A percentile compares a stretch with the other conserved stretches of the same genome.
Conservation (phyloP, 2,888 invertebrate genomes). For the Dysmachus trigonus region DNA sequence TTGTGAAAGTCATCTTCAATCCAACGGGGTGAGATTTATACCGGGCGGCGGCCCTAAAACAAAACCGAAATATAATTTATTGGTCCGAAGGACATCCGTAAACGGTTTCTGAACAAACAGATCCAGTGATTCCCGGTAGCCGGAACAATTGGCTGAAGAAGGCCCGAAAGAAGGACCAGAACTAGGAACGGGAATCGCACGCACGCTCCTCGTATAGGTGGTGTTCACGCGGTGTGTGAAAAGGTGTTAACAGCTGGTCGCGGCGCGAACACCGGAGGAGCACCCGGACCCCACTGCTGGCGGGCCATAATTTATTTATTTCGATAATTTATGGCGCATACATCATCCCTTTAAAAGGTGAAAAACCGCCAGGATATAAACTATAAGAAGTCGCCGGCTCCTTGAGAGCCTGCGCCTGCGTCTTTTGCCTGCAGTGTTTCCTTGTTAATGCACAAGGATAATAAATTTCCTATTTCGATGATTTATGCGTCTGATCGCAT, state of each 20-base stretch:
- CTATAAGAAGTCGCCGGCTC: background rate
- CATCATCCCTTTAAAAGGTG: constrained; percentile 57
- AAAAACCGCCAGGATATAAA: constrained; percentile 48
- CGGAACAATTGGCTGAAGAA: constrained; percentile 29
- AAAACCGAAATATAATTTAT: constrained; percentile 44
- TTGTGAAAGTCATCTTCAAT: constrained; percentile 11
- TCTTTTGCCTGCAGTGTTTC: background rate
- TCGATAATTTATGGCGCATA: constrained; percentile 63
- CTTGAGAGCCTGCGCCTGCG: background rate
- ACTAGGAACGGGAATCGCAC: background rate
- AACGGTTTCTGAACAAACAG: constrained; percentile 42
- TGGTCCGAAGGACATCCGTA: constrained; percentile 42
- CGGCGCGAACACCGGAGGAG: background rate
- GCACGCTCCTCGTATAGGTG: constrained; percentile 18
- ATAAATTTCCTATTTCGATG: constrained; percentile 23
- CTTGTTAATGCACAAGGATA: constrained; percentile 26
- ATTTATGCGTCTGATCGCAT: constrained; percentile 31
- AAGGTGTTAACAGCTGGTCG: constrained; percentile 43
- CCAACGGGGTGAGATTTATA: constrained; percentile 2
- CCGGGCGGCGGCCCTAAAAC: constrained; percentile 35
- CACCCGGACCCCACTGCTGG: background rate
- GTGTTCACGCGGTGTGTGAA: background rate
- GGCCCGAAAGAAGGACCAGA: background rate
- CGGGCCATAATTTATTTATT: constrained; percentile 60
- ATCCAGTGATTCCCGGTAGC: constrained; percentile 30